Evolutionary conservation across 2,797 vertebrate species (phyloP).

Genomic region (Hypotaenidia philippensis): DNA sequence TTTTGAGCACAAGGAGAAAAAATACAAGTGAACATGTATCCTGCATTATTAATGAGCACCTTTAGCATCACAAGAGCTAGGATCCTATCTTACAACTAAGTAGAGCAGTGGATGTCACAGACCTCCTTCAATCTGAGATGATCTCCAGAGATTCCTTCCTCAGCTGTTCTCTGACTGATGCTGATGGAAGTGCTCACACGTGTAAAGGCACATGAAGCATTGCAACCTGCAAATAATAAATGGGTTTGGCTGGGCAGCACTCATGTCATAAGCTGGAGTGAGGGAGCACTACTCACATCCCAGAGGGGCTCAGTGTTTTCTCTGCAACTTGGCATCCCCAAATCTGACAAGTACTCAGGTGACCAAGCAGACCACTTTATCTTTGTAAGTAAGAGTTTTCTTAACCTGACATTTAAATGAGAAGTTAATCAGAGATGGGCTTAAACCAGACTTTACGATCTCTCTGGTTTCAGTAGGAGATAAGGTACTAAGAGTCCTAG

Average conservation of each 20-base stretch:
- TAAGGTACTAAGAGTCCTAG: not conserved
- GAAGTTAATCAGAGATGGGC: not conserved
- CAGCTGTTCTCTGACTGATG: not conserved
- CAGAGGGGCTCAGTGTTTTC: not conserved
- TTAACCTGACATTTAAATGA: not conserved
- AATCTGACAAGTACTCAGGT: not conserved
- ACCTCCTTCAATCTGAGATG: rapidly evolving
- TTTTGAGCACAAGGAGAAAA: not conserved
- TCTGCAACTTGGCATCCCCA: not conserved
- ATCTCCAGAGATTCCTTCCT: not conserved
- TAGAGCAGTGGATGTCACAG: not conserved
- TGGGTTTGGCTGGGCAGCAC: not conserved
- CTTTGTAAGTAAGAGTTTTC: not conserved
- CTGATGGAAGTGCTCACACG: not conserved
- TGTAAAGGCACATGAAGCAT: not conserved
- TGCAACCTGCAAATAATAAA: not conserved
- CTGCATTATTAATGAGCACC: not conserved
- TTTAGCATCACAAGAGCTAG: not conserved
- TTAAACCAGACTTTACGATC: not conserved
- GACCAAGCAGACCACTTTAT: not conserved
- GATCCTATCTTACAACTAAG: not conserved
- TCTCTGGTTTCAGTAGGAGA: not conserved
- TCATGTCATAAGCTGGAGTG: not conserved
- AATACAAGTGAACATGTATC: rapidly evolving
- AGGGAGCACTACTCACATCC: not conserved